phyloP scores from a whole-genome alignment of 2,797 vertebrate genomes.

The Picus viridis region DNA sequence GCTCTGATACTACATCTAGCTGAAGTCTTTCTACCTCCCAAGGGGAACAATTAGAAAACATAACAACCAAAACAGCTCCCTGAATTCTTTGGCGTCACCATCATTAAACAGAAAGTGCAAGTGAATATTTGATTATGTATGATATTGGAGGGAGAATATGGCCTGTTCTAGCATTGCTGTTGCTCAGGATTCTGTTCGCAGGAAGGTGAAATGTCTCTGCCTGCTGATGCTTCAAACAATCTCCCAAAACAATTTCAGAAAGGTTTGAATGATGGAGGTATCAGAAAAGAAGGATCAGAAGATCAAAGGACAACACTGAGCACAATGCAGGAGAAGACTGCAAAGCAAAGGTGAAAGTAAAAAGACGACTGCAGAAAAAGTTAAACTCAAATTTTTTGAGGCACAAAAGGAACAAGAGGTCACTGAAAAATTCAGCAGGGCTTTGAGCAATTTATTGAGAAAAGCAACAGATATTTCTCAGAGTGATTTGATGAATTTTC shows the following conservation, averaged over 20 bases:
- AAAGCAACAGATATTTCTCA: not conserved
- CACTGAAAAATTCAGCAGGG: not conserved
- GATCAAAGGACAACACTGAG: not conserved
- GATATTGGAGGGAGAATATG: not conserved
- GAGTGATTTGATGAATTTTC: not conserved
- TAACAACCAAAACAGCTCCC: not conserved
- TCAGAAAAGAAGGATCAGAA: not conserved
- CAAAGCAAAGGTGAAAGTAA: not conserved
- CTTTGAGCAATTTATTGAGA: constrained; percentile 3
- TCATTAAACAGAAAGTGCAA: constrained; percentile 9
- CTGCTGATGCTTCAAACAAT: not conserved
- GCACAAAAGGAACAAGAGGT: not conserved
- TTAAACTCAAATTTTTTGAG: not conserved
- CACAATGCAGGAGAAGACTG: not conserved
- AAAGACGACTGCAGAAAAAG: not conserved
- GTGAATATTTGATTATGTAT: not conserved
- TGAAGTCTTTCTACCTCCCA: not conserved
- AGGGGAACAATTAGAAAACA: constrained; percentile 47
- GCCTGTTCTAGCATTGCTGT: not conserved
- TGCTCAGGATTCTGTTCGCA: not conserved
- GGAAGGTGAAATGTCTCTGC: not conserved
- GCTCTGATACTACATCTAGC: not conserved
- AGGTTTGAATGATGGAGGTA: not conserved
- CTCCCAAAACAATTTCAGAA: not conserved
- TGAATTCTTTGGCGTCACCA: not conserved